Evolutionary conservation across 2,113 vertebrate species (phyloP).

Genomic region (Rhynchopsitta pachyrhyncha): DNA sequence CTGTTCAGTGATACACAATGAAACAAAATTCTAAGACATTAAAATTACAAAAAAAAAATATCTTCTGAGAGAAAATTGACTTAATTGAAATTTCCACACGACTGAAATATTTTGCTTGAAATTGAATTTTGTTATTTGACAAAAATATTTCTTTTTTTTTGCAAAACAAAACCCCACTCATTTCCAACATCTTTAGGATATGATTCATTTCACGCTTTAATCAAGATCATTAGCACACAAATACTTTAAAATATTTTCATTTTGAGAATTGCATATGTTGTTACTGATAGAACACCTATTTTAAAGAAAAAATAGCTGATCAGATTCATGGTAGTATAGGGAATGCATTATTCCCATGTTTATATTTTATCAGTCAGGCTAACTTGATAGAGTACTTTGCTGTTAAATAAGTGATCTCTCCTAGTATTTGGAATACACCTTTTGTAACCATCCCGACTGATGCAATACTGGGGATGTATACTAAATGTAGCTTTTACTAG

Average conservation of each 20-base stretch:
- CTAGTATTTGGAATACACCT: neutral
- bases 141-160: neutral
- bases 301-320: neutral
- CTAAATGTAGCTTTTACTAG: neutral
- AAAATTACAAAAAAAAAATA: neutral
- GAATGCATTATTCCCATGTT: neutral
- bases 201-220: neutral
- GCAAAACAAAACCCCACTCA: accelerated
- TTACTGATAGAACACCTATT: neutral
- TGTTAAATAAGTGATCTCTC: neutral
- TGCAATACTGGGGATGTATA: neutral
- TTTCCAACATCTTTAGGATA: neutral
- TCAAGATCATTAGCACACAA: neutral
- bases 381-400: neutral
- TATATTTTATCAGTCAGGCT: neutral
- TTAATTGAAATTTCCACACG: neutral
- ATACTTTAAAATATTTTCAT: neutral
- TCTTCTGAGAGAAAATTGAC: neutral
- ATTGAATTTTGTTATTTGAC: neutral
- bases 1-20: neutral
- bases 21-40: neutral
- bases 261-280: neutral
- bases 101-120: neutral
- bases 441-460: neutral
- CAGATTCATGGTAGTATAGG: neutral